Evolutionary conservation across 2,797 vertebrate species (phyloP), one percentile per base, ranked within the genome.

Genomic region (Anniella stebbinsi): DNA sequence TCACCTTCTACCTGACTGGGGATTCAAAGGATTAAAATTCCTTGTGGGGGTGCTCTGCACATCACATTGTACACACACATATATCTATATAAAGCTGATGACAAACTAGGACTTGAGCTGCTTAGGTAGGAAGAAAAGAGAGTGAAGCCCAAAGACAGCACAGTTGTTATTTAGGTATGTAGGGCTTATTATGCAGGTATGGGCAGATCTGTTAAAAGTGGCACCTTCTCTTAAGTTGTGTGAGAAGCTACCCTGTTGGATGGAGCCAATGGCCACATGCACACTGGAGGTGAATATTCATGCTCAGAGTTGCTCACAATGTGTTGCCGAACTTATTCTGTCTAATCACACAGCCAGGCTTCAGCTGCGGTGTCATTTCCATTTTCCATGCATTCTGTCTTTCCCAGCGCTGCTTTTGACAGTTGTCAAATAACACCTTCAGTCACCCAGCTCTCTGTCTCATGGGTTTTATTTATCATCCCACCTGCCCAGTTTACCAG

Each of bases 381-480:
- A 1, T 77, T 89, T 92, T 70, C 77, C 36, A 4, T 80, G 41
- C 67, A 77, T 90, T 88, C 30, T 45, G 6, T 89, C 78, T 88
- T 33, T 88, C 15, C n/a, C 85, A 51, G 81, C 23, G 75, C 45
- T 90, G 33, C n/a, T 90, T 89, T 80, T 90, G 54, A 73, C 75
- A n/a, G 2, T 83, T 80, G 41, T 77, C 84, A 92, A n/a, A 80
- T 80, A 87, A 81, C 75, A 87, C 83, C 18, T 23, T 17, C 17
- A 69, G 73, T 38, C 36, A 90, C 18, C 3, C 87, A 92, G 89
- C 0, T 6, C 83, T 12, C 86, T 69, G 25, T 9, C 1, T 88
- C n/a, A 48, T 2, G 1, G 87, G 83, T 91, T 72, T 36, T 84
- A 67, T 84, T 88, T 12, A 30, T 9, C 60, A 69, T 21, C 72